Percentiles rank a stretch among this genome's conserved stretches.
Conservation (phyloP, 2,113 vertebrate species). For the Lates calcarifer region DNA sequence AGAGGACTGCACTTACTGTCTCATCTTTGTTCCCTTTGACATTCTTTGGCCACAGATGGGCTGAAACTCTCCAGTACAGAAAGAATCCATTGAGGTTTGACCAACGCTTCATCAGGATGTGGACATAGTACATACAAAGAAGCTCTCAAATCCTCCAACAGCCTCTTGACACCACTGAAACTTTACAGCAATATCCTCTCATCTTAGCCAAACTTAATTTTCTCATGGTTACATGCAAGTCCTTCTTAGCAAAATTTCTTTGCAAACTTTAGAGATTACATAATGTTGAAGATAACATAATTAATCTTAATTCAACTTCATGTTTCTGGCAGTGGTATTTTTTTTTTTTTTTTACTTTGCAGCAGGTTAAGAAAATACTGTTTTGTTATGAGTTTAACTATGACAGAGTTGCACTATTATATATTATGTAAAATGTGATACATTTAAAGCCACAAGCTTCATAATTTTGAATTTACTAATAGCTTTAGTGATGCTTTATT, state of each 20-base stretch:
- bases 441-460: neutral
- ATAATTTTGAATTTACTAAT: neutral
- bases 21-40: slow-evolving; percentile 17
- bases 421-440: too few relatives aligned
- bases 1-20: neutral
- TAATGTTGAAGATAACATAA: neutral
- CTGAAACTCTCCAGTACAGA: slow-evolving; percentile 39
- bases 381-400: neutral
- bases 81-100: slow-evolving; percentile 17
- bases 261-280: neutral
- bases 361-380: too few relatives aligned
- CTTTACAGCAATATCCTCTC: neutral
- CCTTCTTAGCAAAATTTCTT: slow-evolving; percentile 10
- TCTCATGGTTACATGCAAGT: neutral
- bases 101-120: slow-evolving; percentile 39
- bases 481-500: neutral
- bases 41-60: slow-evolving; percentile 40
- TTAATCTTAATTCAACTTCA: neutral
- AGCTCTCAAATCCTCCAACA: slow-evolving; percentile 28
- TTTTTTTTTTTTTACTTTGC: neutral
- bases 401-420: neutral
- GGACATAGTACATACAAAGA: slow-evolving; percentile 41
- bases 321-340: neutral
- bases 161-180: slow-evolving; percentile 11
- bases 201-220: neutral